Evolutionary conservation across 2,797 vertebrate genomes (phyloP), one percentile per base, ranked within the genome.

Genomic region (Cottoperca gobio): DNA sequence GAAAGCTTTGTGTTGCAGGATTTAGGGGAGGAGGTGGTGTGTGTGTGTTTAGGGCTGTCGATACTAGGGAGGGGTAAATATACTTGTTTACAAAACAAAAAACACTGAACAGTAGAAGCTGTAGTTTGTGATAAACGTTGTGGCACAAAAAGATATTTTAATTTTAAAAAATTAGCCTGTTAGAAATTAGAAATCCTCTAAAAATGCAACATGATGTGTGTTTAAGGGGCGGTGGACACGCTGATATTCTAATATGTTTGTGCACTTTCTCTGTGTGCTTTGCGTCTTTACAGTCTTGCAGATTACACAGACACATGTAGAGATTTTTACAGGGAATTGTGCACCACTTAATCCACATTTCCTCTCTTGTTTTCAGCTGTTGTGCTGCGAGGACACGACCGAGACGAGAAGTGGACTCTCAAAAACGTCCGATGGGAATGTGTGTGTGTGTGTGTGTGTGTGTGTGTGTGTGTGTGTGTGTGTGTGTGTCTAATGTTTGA

Each of bases 311-410:
- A 81, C 43, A 68, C 10, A 3, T 28, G 19, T 23, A 0, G 6
- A 14, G 16, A 48, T 50, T 57, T 67, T 52, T 2, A 45, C 19
- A 28, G 35, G 19, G 19, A 72, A 23, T 7, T 59, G n/a, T 75
- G 23, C 53, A 66, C 16, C 1, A 81, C 50, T 82, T 73, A 85
- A 88, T 28, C 46, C n/a, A 31, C 39, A 26, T 60, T 24, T 83
- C 74, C 48, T 64, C 31, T 72, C 9, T 69, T 73, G 53, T 71
- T 89, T 85, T 46, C 82, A 89, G 86, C 58, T 78, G 48, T 49
- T 75, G 39, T 61, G 43, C 60, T 77, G 57, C n/a, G 49, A 78
- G 43, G 72, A 70, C 49, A 17, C 58, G 19, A 68, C 58, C 42
- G 12, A 65, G 17, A 70, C 24, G 16, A 58, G 69, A 26, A 14